Percentiles rank a stretch among this genome's conserved stretches.
Evolutionary conservation across 2,888 invertebrate genomes (phyloP).

Genomic region (Trissolcus japonicus): DNA sequence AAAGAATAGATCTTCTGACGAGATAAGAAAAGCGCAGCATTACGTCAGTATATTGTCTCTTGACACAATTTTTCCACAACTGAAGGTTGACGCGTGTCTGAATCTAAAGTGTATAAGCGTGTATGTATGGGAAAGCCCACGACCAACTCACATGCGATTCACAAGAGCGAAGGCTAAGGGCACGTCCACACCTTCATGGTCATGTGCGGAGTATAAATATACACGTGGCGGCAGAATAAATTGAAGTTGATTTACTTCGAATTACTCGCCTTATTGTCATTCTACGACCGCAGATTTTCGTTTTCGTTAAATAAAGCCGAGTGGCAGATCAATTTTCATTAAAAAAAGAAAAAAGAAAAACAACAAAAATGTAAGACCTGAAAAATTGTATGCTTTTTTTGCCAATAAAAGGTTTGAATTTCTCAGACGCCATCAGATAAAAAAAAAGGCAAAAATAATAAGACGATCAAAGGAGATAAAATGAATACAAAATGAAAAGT

Average conservation of each 20-base stretch:
- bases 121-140: conserved; percentile 35
- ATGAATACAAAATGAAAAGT: conserved; percentile 40
- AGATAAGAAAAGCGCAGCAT: conserved; percentile 15
- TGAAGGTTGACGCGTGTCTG: conserved; percentile 50
- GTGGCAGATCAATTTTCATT: too few relatives aligned
- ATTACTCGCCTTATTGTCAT: conserved; percentile 1
- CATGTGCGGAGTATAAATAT: conserved; percentile 37
- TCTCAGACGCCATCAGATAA: too few relatives aligned
- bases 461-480: conserved; percentile 10
- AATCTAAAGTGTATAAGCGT: conserved; percentile 28
- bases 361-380: too few relatives aligned
- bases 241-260: conserved; percentile 1
- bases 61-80: conserved; percentile 38
- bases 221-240: conserved; percentile 2
- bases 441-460: too few relatives aligned
- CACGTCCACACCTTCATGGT: conserved; percentile 50
- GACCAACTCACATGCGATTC: conserved; percentile 40
- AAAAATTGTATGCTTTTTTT: too few relatives aligned
- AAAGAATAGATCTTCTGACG: conserved; percentile 12
- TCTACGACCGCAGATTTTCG: too few relatives aligned
- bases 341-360: too few relatives aligned
- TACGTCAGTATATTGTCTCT: conserved; percentile 24
- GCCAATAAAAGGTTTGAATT: too few relatives aligned
- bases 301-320: too few relatives aligned
- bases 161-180: conserved; percentile 50